Percentiles rank a stretch among this genome's conserved stretches.
Evolutionary conservation across 2,888 invertebrate genomes (phyloP).

Genomic region (Thysanoteuthis rhombus): DNA sequence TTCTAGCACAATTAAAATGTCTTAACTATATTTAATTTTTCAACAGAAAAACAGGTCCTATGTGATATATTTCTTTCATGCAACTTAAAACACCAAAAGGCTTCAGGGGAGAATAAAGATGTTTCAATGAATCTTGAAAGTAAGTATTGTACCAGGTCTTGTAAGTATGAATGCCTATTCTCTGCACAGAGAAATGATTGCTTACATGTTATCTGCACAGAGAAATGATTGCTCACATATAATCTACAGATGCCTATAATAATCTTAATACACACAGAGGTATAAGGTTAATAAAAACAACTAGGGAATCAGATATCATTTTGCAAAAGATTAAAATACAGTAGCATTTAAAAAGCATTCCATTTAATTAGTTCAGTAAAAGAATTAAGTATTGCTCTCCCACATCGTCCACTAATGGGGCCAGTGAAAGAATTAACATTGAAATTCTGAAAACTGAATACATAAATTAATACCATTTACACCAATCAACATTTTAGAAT

Average conservation of each 20-base stretch:
- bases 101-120: background rate
- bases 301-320: background rate
- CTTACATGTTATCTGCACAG: background rate
- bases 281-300: background rate
- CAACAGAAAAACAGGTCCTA: background rate
- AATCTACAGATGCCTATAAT: background rate
- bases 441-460: background rate
- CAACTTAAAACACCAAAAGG: background rate
- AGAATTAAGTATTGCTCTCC: too few relatives aligned
- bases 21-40: background rate
- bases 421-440: background rate
- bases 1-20: background rate
- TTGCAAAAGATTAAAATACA: background rate
- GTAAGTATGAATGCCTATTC: background rate
- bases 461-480: background rate
- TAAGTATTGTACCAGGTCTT: background rate
- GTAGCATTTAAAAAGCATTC: background rate
- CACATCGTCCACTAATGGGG: background rate
- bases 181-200: background rate
- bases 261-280: background rate
- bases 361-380: background rate
- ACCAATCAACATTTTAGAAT: background rate
- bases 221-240: background rate
- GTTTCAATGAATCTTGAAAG: background rate
- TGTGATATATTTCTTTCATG: background rate